Base-by-base conservation (phyloP, 2,797 vertebrate species). In the Rhodeus uyekii region DNA sequence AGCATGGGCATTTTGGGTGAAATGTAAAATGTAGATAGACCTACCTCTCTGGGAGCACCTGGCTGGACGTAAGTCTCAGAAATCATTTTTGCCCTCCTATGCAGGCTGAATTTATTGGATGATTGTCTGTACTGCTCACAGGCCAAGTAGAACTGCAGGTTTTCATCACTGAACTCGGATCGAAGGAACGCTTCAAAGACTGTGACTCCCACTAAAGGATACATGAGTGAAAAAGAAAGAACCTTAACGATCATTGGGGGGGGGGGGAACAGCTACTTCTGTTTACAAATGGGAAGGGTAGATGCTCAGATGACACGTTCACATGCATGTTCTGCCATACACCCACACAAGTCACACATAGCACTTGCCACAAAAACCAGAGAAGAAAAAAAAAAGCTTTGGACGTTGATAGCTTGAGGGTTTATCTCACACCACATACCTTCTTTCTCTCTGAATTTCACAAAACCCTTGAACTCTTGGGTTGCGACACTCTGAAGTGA, bases 111-210 rank as follows among this genome's bases (percentile, higher is more conserved):
- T 87, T 92, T 94, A 85, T 92, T 93, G 81, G 94, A 95, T 0
- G 95, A 95, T 2, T 93, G 92, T 75, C 80, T 87, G 91, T 96
- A 96, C 79, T 95, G 95, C 84, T 96, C 94, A 79, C 95, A 96
- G 44, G 95, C 95, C 86, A 91, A 69, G 86, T 94, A 95, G 88
- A 96, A 96, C 90, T 96, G 95, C 64, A 96, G 92, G 76, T 96
- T 96, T 87, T 96, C 95, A 84, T 96, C 95, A 0, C 95, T 95
- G 92, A 95, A 96, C 91, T 96, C 95, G 0, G 95, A 95, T 75
- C 95, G 94, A 65, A 96, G 88, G 85, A 96, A 96, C 0, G 94
- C 92, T 34, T 88, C 92, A 65, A 96, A 96, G 61, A 95, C 93
- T 0, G 93, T 89, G 48, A 93, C 85, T 0, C 94, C 95, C 84